Percentiles rank a stretch among this genome's conserved stretches.
These are phyloP conservation scores for Albula goreensis DNA, from an alignment of 2,113 vertebrate species.

Conservation along the genomic window DNA sequence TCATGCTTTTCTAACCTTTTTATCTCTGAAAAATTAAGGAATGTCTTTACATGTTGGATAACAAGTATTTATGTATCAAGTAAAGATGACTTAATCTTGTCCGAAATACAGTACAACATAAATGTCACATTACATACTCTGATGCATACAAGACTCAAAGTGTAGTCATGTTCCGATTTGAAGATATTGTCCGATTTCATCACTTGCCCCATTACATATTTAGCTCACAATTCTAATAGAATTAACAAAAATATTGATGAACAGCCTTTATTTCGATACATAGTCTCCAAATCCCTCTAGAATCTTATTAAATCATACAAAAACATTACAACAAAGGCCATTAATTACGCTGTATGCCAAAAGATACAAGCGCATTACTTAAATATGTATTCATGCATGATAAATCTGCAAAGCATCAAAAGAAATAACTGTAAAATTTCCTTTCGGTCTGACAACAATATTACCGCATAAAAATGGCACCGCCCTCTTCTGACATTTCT, in stretches of 20 bases:
- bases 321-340: constrained; percentile 3
- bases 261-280: neutral
- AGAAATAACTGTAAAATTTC: neutral
- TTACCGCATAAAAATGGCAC: neutral
- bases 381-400: constrained; percentile 22
- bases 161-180: neutral
- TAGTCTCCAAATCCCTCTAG: neutral
- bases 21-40: neutral
- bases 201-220: neutral
- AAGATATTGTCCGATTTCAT: neutral
- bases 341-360: neutral
- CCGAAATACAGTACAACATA: neutral
- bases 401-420: neutral
- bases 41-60: constrained; percentile 12
- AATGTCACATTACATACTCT: neutral
- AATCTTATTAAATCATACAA: constrained; percentile 14
- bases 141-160: neutral
- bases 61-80: constrained; percentile 6
- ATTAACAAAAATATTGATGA: neutral
- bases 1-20: constrained; percentile 11
- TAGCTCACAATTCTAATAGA: constrained; percentile 1
- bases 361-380: neutral
- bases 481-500: neutral
- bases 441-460: neutral
- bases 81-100: constrained; percentile 13